Evolutionary conservation across 1,140 invertebrate genomes (phyloP), one percentile per base, ranked within the genome.

Genomic region (Himalopsyche phryganea): DNA sequence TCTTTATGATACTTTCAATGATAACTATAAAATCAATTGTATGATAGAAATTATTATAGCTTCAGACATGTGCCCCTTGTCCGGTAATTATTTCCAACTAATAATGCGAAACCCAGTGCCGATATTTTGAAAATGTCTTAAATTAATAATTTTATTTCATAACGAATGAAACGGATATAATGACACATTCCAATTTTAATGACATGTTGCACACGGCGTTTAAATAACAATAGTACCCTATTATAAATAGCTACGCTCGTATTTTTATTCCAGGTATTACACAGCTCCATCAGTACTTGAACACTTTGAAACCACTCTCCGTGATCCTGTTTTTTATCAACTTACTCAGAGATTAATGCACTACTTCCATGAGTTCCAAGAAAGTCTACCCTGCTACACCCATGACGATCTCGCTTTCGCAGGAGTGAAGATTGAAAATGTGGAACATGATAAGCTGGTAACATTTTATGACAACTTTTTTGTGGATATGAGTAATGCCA

Each of bases 351-450:
- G 73, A 68, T 59, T 28, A 10, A 47, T 72, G n/a, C 81, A 72
- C 67, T 87, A 85, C 67, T 83, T 83, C 49, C 18, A 66, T 9
- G 74, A 75, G 44, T 65, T 82, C 40, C 76, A 80, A 59, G 54
- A 66, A 1, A 70, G 70, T 33, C 75, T 78, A 15, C 76, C 79
- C n/a, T 65, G 71, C 32, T 75, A 74, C 53, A 67, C 66, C 1
- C 65, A 75, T 44, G 67, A 73, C 49, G 80, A 85, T 66, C 69
- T 85, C 7, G 60, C 70, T 4, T 77, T 83, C 55, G 72, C 76
- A 9, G 83, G 81, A 15, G 82, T 85, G 15, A 70, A 70, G 9
- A 77, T 86, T 44, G 75, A 82, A 54, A 69, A 73, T 14, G 78
- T 85, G 2, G 64, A 72, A 4, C 77, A 83, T 50, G 71, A 77